phyloP scores from a whole-genome alignment of 2,797 vertebrate genomes.

The Toxotes lorentzi region DNA sequence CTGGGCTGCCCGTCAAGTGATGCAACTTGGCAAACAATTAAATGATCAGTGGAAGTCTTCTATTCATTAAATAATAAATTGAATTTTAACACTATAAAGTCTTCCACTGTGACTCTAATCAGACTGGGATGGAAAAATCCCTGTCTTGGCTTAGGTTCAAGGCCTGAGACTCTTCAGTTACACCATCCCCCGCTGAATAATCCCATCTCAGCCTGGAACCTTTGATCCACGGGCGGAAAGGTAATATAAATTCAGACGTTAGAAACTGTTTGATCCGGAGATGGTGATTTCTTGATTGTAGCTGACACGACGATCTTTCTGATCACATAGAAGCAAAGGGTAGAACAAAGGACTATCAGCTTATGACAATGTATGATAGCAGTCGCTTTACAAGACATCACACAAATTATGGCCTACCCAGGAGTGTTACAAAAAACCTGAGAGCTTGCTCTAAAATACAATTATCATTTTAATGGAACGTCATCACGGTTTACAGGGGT shows the following conservation, averaged over 20 bases:
- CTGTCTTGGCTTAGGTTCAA: constrained; percentile 52
- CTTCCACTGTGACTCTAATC: constrained; percentile 44
- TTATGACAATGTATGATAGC: constrained; percentile 32
- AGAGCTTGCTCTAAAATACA: constrained; percentile 28
- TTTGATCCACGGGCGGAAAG: constrained; percentile 70
- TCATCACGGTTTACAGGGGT: constrained; percentile 48
- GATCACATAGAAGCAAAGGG: constrained; percentile 44
- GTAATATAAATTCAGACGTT: constrained; percentile 65
- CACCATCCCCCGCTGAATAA: constrained; percentile 58
- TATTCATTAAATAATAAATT: constrained; percentile 17
- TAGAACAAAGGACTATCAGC: constrained; percentile 45
- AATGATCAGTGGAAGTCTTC: neutral
- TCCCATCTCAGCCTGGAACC: constrained; percentile 49
- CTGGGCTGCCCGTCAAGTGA: constrained; percentile 22
- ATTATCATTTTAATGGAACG: constrained; percentile 50
- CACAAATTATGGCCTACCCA: constrained; percentile 11
- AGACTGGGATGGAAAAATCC: constrained; percentile 55
- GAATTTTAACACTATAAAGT: constrained; percentile 34
- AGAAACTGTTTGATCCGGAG: constrained; percentile 65
- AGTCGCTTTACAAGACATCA: constrained; percentile 33
- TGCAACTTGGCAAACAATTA: constrained; percentile 31
- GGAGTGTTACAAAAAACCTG: constrained; percentile 1
- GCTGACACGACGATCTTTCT: constrained; percentile 51
- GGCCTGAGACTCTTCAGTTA: constrained; percentile 45
- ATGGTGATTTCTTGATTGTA: constrained; percentile 48